Evolutionary conservation across 1,140 invertebrate genomes (phyloP).

Genomic region (Megalonaias nervosa): DNA sequence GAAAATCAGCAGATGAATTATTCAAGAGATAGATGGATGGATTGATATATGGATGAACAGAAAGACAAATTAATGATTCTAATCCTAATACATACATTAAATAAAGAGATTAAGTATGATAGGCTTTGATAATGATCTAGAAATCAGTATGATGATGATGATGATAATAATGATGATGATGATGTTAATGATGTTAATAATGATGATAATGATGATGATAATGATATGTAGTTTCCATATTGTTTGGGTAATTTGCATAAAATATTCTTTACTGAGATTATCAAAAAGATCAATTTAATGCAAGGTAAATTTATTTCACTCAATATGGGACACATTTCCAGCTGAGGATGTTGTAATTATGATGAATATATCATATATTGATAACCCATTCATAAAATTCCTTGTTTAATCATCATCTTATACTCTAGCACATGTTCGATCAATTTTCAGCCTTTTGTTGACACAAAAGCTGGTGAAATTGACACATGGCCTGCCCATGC

Average conservation of each 20-base stretch:
- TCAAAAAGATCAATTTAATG: neutral
- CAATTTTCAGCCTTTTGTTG: conserved; percentile 64
- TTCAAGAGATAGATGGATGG: too few species aligned
- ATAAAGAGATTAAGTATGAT: too few species aligned
- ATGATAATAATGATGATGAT: too few species aligned
- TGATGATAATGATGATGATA: too few species aligned
- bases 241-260: neutral
- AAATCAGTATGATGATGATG: too few species aligned
- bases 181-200: too few species aligned
- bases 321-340: neutral
- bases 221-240: too few species aligned
- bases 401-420: neutral
- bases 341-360: neutral
- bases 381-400: neutral
- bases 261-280: neutral
- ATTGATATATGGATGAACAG: too few species aligned
- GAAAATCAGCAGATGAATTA: too few species aligned
- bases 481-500: conserved; percentile 72
- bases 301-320: neutral
- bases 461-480: conserved; percentile 66
- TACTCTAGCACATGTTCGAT: neutral
- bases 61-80: too few species aligned
- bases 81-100: too few species aligned
- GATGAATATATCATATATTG: neutral
- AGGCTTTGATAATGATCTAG: too few species aligned